phyloP scores from a whole-genome alignment of 2,797 vertebrate genomes.

The Craterocephalus amniculus region DNA sequence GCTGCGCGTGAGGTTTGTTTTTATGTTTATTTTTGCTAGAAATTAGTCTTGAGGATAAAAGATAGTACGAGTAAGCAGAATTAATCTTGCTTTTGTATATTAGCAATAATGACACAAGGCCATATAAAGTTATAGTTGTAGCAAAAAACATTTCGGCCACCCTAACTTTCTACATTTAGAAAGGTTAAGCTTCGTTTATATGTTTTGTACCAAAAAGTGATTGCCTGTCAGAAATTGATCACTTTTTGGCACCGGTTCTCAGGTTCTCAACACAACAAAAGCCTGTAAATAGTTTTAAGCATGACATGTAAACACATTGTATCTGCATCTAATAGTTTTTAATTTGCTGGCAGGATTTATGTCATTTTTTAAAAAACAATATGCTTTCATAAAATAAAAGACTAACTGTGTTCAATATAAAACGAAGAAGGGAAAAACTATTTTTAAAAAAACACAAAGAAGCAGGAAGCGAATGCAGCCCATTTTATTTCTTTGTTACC shows the following conservation, averaged over 20 bases:
- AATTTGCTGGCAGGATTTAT: background rate
- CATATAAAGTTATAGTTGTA: background rate
- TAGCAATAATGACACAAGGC: no score
- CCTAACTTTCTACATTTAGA: no score
- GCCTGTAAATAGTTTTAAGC: background rate
- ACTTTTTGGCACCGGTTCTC: no score
- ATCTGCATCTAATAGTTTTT: background rate
- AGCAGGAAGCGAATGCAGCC: no score
- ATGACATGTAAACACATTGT: background rate
- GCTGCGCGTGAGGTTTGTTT: slow-evolving; percentile 8
- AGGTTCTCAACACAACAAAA: no score
- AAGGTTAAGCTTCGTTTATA: background rate
- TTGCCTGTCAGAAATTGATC: no score
- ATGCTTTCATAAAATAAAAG: background rate
- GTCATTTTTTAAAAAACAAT: no score
- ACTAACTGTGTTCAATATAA: background rate
- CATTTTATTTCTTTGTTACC: background rate
- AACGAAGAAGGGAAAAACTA: background rate
- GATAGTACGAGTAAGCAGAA: accelerated
- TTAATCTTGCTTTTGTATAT: background rate
- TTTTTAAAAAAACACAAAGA: no score
- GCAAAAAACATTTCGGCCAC: no score
- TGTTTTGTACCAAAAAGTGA: background rate
- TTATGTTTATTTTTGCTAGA: background rate
- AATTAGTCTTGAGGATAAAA: no score